Conservation (phyloP, 1,140 invertebrate species). For the Heliconius nattereri region DNA sequence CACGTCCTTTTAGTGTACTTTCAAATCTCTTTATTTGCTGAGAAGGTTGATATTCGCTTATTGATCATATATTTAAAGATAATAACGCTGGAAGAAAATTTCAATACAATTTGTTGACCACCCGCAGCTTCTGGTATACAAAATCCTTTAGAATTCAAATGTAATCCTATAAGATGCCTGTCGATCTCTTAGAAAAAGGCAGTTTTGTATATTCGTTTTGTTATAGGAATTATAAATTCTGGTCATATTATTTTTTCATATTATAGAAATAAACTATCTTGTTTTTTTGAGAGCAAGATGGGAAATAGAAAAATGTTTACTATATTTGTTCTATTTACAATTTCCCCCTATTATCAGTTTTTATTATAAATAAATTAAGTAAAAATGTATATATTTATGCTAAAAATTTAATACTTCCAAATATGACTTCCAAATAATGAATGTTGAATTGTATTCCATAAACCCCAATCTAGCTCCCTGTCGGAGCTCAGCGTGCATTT, state of each 20-base stretch:
- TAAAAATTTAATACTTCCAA: not conserved
- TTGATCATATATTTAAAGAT: not conserved
- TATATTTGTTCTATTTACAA: not conserved
- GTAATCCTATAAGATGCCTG: slow-evolving; percentile 56
- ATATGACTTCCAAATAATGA: not conserved
- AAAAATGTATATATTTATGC: not conserved
- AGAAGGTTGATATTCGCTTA: slow-evolving; percentile 38
- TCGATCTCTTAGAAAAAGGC: too few relatives aligned
- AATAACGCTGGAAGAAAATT: slow-evolving; percentile 37
- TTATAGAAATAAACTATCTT: not conserved
- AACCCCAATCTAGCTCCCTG: slow-evolving; percentile 50
- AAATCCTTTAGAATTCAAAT: slow-evolving; percentile 58
- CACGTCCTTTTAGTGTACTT: not conserved
- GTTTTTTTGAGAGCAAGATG: too few relatives aligned
- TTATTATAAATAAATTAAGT: not conserved
- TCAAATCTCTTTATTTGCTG: slow-evolving; percentile 8
- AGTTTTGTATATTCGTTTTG: not conserved
- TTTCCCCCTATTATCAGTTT: too few relatives aligned
- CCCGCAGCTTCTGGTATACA: slow-evolving; percentile 73
- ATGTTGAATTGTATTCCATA: slow-evolving; percentile 40
- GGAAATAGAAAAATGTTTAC: not conserved
- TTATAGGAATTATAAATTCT: not conserved
- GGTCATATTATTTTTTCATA: not conserved
- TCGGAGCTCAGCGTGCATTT: slow-evolving; percentile 57
- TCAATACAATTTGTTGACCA: slow-evolving; percentile 71